Evolutionary conservation across 2,797 vertebrate species (phyloP).

Genomic region (Pelochelys cantorii): DNA sequence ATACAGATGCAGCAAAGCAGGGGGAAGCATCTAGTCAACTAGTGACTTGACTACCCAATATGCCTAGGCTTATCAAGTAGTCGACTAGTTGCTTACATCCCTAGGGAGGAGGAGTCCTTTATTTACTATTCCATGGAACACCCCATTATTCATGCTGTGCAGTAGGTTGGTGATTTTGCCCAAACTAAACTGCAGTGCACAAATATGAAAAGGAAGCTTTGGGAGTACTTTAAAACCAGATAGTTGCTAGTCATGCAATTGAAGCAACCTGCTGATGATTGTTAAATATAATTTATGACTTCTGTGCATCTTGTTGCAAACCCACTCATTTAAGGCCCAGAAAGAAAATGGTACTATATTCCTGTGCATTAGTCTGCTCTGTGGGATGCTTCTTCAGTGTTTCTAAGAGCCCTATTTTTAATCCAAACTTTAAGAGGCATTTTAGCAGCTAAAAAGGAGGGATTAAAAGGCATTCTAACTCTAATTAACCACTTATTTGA

Average conservation of each 20-base stretch:
- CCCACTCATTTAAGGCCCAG: not conserved
- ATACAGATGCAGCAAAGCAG: no score
- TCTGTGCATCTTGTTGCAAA: not conserved
- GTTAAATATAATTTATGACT: not conserved
- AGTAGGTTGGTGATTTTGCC: not conserved
- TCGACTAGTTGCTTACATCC: no score
- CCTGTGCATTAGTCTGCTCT: not conserved
- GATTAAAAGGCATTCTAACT: not conserved
- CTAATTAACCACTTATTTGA: not conserved
- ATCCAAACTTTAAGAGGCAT: not conserved
- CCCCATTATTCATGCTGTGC: not conserved
- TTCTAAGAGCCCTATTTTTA: not conserved
- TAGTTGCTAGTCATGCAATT: not conserved
- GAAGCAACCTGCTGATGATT: not conserved
- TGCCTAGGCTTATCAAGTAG: no score
- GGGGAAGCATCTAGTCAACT: no score
- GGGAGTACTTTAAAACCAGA: not conserved
- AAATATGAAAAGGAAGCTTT: not conserved
- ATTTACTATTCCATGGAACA: not conserved
- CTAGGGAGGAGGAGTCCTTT: not conserved
- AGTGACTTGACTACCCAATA: no score
- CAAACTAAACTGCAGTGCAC: not conserved
- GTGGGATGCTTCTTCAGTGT: not conserved
- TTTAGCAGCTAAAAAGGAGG: not conserved
- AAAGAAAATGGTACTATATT: not conserved